Base-by-base conservation (phyloP, 2,888 invertebrate species). In the Dicycla oo region DNA sequence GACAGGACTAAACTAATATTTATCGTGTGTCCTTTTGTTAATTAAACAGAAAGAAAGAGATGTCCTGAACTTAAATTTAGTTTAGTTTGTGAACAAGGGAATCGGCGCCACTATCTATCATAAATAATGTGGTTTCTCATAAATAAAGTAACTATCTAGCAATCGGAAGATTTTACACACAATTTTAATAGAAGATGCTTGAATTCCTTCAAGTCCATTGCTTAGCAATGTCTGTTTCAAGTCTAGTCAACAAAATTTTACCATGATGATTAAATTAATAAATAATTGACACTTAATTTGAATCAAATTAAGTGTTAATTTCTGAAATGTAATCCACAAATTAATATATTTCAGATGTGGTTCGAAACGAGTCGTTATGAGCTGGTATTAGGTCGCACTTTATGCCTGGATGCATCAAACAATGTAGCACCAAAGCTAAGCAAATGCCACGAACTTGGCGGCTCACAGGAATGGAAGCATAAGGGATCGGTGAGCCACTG, bases 401-500 rank as follows among this genome's bases (percentile, higher is more conserved):
- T 99, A 18, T 99, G 99, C 89, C 92, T 99, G 84, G 99, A 99
- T 93, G 97, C 98, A 0, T 96, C 96, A 0, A 96, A 97, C 78
- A 94, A 94, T 45, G 94, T 96, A 18, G 95, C 96, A 62, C 98
- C 99, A 0, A 96, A 97, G 70, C 95, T 99, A 15, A 97, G 98
- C 84, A 99, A 99, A 93, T 99, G 99, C 89, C 99, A 99, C 88
- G 98, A 98, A 91, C 97, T 98, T 96, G 98, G 98, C 18, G 98
- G 98, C 0, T 97, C 98, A 82, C 99, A 99, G 93, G 98, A 98
- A 88, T 99, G 99, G 99, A 97, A 97, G 67, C 98, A 98, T 89
- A 97, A 97, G 80, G 97, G 97, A 78, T 94, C 97, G 86, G 98
- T 98, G 23, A 76, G 81, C 26, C 0, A 45, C 23, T 53, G 34